Base-by-base conservation (phyloP, 1,140 invertebrate species). In the Drosophila bocki region DNA sequence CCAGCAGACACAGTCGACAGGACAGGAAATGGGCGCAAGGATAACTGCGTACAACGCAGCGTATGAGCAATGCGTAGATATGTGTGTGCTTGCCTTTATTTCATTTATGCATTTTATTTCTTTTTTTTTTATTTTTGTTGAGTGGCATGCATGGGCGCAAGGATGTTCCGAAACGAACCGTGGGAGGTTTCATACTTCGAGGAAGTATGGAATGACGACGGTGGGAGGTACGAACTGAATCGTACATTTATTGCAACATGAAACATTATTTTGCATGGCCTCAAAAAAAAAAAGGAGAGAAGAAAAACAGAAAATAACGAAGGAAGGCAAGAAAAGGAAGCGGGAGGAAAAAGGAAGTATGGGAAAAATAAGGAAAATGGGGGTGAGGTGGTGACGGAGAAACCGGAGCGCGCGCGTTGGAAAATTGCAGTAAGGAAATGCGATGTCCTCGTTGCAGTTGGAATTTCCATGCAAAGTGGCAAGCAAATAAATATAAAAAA, bases 171-270 rank as follows among this genome's bases (percentile, higher is more conserved):
- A 19, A 70, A 41, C 75, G 65, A 68, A 29, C 53, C 54, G 42
- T 53, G 37, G 42, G 54, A 54, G 58, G 33, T 15, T 35, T n/a
- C 53, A n/a, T 54, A 22, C 17, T 54, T 22, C 6, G n/a, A 42
- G 41, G 58, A 61, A 56, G 51, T 39, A 61, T 51, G 68, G 63
- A 64, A 71, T 69, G 57, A 13, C 48, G 35, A 37, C 26, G 33
- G 19, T 41, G 17, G 57, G 22, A 37, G 60, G 47, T 50, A 63
- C 41, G 44, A 19, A 50, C 53, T 70, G 79, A 85, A 53, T 82
- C 81, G 86, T 90, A 90, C 85, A 90, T 90, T 90, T 90, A 90
- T 90, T 90, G 85, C 85, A 82, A 90, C 85, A 90, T 90, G 87
- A 90, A 90, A 90, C 85, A 90, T 90, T 90, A 90, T 90, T 90